Evolutionary conservation across 2,797 vertebrate genomes (phyloP).

Genomic region (Ptychadena robeensis): DNA sequence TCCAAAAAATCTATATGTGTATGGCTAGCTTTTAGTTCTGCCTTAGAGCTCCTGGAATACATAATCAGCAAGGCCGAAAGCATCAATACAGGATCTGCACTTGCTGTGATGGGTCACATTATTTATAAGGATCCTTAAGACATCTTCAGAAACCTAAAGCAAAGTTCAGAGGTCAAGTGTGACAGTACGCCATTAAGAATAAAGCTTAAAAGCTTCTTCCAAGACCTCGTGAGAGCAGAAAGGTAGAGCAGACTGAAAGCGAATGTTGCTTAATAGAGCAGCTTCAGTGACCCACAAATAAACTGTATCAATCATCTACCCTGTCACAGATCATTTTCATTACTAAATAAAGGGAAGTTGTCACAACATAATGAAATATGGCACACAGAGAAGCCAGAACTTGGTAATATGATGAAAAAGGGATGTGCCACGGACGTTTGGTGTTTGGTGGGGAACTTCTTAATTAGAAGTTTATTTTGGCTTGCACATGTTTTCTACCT

Average conservation of each 20-base stretch:
- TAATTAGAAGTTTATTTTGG: too few relatives aligned
- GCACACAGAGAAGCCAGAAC: too few relatives aligned
- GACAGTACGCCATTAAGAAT: conserved; percentile 29
- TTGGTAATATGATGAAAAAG: too few relatives aligned
- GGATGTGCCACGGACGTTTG: too few relatives aligned
- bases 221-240: conserved; percentile 4
- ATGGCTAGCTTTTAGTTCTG: too few relatives aligned
- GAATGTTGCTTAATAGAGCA: not conserved
- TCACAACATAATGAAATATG: not conserved
- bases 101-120: not conserved
- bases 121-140: conserved; percentile 9
- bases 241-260: not conserved
- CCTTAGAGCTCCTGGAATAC: not conserved
- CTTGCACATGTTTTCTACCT: too few relatives aligned
- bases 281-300: not conserved
- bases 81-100: not conserved
- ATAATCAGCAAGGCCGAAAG: conserved; percentile 5
- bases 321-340: not conserved
- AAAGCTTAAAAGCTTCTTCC: conserved; percentile 42
- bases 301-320: not conserved
- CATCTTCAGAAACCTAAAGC: not conserved
- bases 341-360: not conserved
- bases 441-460: too few relatives aligned
- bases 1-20: too few relatives aligned
- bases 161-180: conserved; percentile 43